A percentile compares a stretch with the other conserved stretches of the same genome.
Conservation (phyloP, 2,797 vertebrate genomes). For the Tolypeutes matacus region DNA sequence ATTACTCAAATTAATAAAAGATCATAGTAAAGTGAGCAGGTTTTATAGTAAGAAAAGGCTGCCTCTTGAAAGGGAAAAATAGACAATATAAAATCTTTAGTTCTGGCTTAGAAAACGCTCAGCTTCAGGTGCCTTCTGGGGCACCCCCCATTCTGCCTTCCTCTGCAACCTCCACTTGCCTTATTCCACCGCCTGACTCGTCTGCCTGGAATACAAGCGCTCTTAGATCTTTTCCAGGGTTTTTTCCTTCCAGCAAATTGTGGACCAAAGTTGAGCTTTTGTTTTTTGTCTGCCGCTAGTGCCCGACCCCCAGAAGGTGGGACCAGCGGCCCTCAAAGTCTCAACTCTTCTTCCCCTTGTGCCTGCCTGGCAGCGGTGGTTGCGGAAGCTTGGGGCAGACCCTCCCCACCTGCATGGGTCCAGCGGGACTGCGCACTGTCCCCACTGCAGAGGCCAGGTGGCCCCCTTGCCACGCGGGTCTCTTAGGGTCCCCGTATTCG, state of each 20-base stretch:
- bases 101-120: background rate
- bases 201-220: slow-evolving; percentile 84
- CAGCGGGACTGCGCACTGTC: background rate
- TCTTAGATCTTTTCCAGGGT: slow-evolving; percentile 87
- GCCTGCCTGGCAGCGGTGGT: slow-evolving; percentile 27
- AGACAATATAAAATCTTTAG: slow-evolving; percentile 12
- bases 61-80: background rate
- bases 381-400: slow-evolving; percentile 3
- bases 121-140: background rate
- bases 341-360: slow-evolving; percentile 80
- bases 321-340: slow-evolving; percentile 67
- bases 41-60: background rate
- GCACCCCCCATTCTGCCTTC: slow-evolving; percentile 82
- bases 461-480: too few relatives aligned
- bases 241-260: slow-evolving; percentile 86
- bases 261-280: slow-evolving; percentile 88
- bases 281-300: slow-evolving; percentile 69
- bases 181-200: slow-evolving; percentile 57
- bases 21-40: background rate
- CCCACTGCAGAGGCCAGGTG: too few relatives aligned
- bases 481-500: slow-evolving; percentile 86
- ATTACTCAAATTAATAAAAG: slow-evolving; percentile 9
- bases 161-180: slow-evolving; percentile 66
- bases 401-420: too few relatives aligned
- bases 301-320: slow-evolving; percentile 81